phyloP scores from a whole-genome alignment of 2,888 invertebrate species.

The Thera obeliscata region DNA sequence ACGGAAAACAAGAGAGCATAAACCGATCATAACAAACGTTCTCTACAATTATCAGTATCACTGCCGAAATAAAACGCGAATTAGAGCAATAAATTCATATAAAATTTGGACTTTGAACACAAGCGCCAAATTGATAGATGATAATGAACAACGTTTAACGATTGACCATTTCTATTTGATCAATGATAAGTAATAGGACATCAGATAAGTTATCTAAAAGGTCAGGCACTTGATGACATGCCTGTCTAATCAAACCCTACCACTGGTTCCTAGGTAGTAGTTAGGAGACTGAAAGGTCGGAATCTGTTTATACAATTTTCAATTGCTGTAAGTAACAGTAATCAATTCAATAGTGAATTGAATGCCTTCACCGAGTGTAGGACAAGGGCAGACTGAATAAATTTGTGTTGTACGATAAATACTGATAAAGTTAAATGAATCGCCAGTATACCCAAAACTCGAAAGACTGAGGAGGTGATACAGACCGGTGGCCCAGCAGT shows the following conservation, averaged over 20 bases:
- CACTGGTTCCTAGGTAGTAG: background rate
- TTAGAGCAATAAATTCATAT: background rate
- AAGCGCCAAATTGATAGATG: background rate
- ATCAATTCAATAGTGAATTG: background rate
- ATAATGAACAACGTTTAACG: background rate
- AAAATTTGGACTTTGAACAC: constrained; percentile 12
- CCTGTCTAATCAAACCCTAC: background rate
- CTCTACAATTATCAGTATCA: background rate
- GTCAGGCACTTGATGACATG: constrained; percentile 6
- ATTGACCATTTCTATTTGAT: constrained; percentile 8
- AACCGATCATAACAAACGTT: background rate
- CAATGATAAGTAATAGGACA: constrained; percentile 19
- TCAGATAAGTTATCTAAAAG: constrained; percentile 16
- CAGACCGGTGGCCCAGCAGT: background rate
- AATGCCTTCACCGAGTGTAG: background rate
- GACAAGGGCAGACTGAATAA: background rate
- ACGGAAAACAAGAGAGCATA: background rate
- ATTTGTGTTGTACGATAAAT: background rate
- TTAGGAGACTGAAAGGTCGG: background rate
- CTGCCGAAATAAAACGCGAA: background rate
- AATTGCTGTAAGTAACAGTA: background rate
- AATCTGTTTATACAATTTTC: background rate
- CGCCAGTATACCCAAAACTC: background rate
- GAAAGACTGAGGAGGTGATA: background rate
- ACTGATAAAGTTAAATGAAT: background rate